These are phyloP conservation scores for Tachyglossus aculeatus DNA, from an alignment of 2,797 vertebrate species.

Conservation along the genomic window DNA sequence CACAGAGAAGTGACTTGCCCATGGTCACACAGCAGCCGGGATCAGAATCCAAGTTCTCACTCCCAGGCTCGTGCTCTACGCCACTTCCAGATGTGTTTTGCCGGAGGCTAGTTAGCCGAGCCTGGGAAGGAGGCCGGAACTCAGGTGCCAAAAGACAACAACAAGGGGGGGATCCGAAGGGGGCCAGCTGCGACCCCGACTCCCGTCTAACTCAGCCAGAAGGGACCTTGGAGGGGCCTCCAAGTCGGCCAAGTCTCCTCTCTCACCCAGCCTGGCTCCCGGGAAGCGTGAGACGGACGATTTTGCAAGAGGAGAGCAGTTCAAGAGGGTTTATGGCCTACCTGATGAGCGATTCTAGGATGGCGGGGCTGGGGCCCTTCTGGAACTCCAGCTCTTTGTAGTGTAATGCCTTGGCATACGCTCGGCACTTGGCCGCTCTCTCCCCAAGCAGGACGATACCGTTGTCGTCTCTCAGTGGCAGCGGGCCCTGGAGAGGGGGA, in stretches of 20 bases:
- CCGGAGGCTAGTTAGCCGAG: neutral
- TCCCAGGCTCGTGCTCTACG: too few species aligned
- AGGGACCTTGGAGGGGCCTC: neutral
- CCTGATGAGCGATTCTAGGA: slow-evolving; percentile 98
- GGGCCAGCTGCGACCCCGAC: neutral
- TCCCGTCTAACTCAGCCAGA: neutral
- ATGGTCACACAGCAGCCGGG: too few species aligned
- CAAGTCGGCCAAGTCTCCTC: neutral
- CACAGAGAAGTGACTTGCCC: too few species aligned
- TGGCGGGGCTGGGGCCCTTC: slow-evolving; percentile 92
- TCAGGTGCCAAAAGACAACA: neutral
- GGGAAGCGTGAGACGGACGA: neutral
- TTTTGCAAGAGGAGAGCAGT: neutral
- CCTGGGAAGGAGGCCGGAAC: neutral
- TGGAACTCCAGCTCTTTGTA: slow-evolving; percentile 99
- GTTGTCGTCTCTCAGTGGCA: slow-evolving; percentile 95
- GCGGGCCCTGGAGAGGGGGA: slow-evolving; percentile 81
- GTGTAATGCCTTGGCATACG: slow-evolving; percentile 96
- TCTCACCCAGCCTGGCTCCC: neutral
- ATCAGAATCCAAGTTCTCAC: too few species aligned
- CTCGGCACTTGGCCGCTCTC: slow-evolving; percentile 95
- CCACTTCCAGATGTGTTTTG: neutral
- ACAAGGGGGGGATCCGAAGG: neutral
- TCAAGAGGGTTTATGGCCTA: slow-evolving; percentile 65
- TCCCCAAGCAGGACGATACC: slow-evolving; percentile 96